Conservation (phyloP, 2,888 invertebrate genomes). For the Caenorhabditis drosophilae region DNA sequence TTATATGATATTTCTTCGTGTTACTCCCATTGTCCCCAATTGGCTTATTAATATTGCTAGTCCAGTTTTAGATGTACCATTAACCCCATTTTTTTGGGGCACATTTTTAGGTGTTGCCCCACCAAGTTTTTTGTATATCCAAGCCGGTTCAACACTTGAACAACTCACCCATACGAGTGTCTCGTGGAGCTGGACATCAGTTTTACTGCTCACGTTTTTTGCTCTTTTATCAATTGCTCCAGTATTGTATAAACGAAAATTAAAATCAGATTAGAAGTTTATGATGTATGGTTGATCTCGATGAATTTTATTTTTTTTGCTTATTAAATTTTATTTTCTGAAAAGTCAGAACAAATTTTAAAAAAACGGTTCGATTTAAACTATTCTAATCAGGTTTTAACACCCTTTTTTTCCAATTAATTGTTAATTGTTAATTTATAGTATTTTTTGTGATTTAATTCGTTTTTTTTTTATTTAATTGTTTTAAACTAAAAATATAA, state of each 20-base stretch:
- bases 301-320: neutral
- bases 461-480: neutral
- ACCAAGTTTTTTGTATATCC: constrained; percentile 94
- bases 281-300: constrained; percentile 9
- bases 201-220: constrained; percentile 76
- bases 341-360: too few relatives aligned
- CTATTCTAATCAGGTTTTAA: too few relatives aligned
- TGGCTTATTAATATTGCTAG: constrained; percentile 98
- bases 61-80: constrained; percentile 93
- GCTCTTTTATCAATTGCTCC: constrained; percentile 86
- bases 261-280: constrained; percentile 37
- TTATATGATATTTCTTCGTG: constrained; percentile 93
- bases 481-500: too few relatives aligned
- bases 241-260: constrained; percentile 75
- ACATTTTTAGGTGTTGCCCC: constrained; percentile 96
- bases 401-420: too few relatives aligned
- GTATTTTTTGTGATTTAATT: constrained; percentile 4
- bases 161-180: constrained; percentile 86
- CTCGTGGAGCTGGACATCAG: constrained; percentile 71
- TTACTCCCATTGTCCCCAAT: constrained; percentile 96
- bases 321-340: too few relatives aligned
- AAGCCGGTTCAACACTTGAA: constrained; percentile 94
- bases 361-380: too few relatives aligned
- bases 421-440: too few relatives aligned
- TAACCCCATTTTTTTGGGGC: constrained; percentile 88